Conservation (phyloP, 2,888 invertebrate genomes). For the Clepsis dumicolana region DNA sequence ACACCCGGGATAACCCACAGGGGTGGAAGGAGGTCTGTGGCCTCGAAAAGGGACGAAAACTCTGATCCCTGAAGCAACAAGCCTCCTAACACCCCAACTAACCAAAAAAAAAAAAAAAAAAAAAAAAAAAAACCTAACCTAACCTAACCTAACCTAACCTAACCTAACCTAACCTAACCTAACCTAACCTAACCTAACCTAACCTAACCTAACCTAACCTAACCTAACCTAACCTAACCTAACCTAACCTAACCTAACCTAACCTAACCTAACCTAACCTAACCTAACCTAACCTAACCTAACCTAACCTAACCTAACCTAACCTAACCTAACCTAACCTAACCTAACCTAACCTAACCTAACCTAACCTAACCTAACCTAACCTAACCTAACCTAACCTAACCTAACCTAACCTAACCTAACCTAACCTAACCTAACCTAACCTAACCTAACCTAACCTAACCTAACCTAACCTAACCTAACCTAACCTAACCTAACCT, state of each 20-base stretch:
- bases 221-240: constrained; percentile 23
- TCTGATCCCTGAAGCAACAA: too few relatives aligned
- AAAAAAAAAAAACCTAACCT: too few relatives aligned
- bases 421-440: constrained; percentile 13
- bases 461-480: constrained; percentile 23
- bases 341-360: constrained; percentile 23
- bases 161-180: constrained; percentile 22
- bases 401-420: constrained; percentile 27
- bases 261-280: constrained; percentile 23
- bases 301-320: constrained; percentile 23
- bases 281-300: constrained; percentile 23
- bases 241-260: constrained; percentile 23
- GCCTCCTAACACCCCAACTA: too few relatives aligned
- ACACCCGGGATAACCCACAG: too few relatives aligned
- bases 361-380: constrained; percentile 16
- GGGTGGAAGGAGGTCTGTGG: too few relatives aligned
- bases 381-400: constrained; percentile 31
- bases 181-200: constrained; percentile 23
- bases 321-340: constrained; percentile 23
- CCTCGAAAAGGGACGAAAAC: too few relatives aligned
- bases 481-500: constrained; percentile 6
- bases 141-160: constrained; percentile 8
- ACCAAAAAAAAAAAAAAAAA: too few relatives aligned
- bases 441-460: constrained; percentile 11
- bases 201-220: constrained; percentile 22